Evolutionary conservation across 2,888 invertebrate genomes (phyloP).

Genomic region (Coelinius sp.): DNA sequence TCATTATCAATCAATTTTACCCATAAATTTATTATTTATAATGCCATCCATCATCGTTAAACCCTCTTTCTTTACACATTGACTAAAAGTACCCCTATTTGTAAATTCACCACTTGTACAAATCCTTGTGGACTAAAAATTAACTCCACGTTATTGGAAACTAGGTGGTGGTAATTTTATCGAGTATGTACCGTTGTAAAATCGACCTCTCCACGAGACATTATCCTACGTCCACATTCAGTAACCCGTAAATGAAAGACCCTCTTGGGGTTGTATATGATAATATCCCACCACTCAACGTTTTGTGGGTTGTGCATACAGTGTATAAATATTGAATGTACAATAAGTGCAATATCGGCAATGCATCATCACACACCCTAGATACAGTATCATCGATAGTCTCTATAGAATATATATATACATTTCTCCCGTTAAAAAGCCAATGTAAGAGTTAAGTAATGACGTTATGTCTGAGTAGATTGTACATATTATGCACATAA

Average conservation of each 20-base stretch:
- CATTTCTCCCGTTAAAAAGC: background rate
- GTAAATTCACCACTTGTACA: background rate
- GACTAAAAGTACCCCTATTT: background rate
- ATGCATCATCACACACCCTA: background rate
- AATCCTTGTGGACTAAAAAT: background rate
- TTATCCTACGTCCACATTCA: slow-evolving; percentile 5
- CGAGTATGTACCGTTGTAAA: background rate
- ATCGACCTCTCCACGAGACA: background rate
- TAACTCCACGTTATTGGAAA: background rate
- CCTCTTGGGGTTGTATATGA: background rate
- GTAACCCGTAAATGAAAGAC: slow-evolving; percentile 1
- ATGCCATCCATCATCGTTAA: background rate
- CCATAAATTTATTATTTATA: background rate
- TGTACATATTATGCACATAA: too few species aligned
- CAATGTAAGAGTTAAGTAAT: background rate
- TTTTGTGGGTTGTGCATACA: background rate
- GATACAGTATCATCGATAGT: background rate
- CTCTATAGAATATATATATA: background rate
- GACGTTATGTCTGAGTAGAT: background rate
- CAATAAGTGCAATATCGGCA: slow-evolving; percentile 13
- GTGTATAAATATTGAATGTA: slow-evolving; percentile 2
- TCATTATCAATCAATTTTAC: too few species aligned
- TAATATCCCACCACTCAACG: slow-evolving; percentile 21
- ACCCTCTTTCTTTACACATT: background rate
- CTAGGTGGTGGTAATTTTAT: slow-evolving; percentile 14